phyloP scores from a whole-genome alignment of 2,888 invertebrate species.

The Lepidocyrtoides sp. region DNA sequence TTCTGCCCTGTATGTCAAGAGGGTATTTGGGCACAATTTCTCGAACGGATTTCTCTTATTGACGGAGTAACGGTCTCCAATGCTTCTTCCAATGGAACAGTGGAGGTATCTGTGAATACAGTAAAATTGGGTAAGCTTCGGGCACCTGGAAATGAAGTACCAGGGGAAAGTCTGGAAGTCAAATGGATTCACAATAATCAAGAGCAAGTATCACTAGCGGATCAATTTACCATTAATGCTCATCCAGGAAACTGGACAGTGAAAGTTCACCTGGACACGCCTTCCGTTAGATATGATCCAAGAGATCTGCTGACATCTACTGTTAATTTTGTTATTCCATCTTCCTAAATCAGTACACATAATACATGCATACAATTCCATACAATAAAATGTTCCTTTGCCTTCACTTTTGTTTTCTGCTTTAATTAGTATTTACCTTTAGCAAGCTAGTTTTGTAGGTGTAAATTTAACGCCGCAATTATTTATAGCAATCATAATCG shows the following conservation, averaged over 20 bases:
- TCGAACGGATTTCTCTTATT: constrained; percentile 82
- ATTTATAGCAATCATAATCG: background rate
- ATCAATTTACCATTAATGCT: constrained; percentile 74
- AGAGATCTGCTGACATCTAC: constrained; percentile 54
- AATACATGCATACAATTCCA: no score
- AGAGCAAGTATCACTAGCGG: constrained; percentile 64
- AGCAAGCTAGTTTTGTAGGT: no score
- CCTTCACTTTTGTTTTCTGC: no score
- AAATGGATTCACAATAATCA: constrained; percentile 74
- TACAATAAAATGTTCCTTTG: background rate
- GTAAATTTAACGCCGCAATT: background rate
- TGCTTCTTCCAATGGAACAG: constrained; percentile 48
- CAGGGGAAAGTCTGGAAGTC: constrained; percentile 77
- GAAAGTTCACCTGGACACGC: constrained; percentile 63
- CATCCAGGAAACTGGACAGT: constrained; percentile 73
- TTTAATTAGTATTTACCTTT: no score
- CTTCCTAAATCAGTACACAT: background rate
- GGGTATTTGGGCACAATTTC: constrained; percentile 84
- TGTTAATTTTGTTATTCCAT: constrained; percentile 54
- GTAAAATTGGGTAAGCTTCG: constrained; percentile 81
- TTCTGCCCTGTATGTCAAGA: constrained; percentile 83
- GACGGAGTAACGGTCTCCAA: constrained; percentile 76
- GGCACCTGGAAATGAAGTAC: constrained; percentile 76
- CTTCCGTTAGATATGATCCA: constrained; percentile 79
- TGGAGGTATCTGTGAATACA: constrained; percentile 77